These are phyloP conservation scores for Hylia prasina DNA, from an alignment of 2,113 vertebrate species.

Conservation along the genomic window DNA sequence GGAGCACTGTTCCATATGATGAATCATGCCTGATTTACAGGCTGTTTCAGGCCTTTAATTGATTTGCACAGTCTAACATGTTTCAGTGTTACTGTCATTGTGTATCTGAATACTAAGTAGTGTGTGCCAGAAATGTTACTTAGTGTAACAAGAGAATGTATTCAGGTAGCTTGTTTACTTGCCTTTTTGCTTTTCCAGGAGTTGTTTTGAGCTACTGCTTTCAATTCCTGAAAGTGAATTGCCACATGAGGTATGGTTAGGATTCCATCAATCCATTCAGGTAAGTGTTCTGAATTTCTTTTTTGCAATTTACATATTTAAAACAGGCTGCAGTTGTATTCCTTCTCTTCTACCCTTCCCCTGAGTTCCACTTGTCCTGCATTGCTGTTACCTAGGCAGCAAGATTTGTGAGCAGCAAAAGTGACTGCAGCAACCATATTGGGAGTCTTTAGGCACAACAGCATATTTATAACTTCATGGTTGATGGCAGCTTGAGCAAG, in stretches of 20 bases:
- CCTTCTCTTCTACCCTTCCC: background rate
- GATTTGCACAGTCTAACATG: background rate
- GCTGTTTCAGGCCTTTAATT: background rate
- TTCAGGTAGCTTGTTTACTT: conserved; percentile 35
- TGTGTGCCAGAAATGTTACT: background rate
- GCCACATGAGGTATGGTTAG: conserved; percentile 87
- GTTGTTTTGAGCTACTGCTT: conserved; percentile 95
- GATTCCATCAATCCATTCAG: conserved; percentile 90
- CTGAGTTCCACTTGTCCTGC: background rate
- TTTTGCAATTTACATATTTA: background rate
- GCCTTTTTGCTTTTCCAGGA: conserved; percentile 77
- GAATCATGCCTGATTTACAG: background rate
- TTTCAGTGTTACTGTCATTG: background rate
- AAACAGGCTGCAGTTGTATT: background rate
- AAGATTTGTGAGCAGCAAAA: background rate
- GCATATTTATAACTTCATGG: background rate
- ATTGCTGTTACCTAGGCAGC: background rate
- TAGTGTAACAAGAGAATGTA: background rate
- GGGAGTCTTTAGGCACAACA: background rate
- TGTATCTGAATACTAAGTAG: background rate
- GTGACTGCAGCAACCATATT: background rate
- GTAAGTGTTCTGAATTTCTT: conserved; percentile 66
- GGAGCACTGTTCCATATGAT: background rate
- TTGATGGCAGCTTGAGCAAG: background rate
- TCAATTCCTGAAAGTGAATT: conserved; percentile 94